Percentiles rank a stretch among this genome's conserved stretches.
Conservation (phyloP, 1,140 invertebrate genomes). For the Streblospio benedicti region DNA sequence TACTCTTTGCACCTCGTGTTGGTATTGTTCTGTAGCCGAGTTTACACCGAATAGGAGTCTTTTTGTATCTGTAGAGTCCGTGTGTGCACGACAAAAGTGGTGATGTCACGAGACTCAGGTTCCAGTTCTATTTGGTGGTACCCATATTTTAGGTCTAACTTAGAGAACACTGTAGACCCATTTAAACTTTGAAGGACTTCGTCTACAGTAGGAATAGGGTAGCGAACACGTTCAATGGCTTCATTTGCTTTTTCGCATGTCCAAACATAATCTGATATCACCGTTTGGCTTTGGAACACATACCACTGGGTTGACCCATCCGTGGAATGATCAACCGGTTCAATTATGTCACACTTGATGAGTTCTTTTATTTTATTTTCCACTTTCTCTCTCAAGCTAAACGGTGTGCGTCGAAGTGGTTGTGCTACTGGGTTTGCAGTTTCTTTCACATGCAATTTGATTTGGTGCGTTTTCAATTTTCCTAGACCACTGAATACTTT, state of each 20-base stretch:
- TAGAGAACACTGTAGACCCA: slow-evolving; percentile 10
- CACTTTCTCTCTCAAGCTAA: slow-evolving; percentile 1
- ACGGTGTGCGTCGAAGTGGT: not conserved
- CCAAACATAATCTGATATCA: slow-evolving; percentile 16
- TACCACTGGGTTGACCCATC: slow-evolving; percentile 11
- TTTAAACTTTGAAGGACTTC: slow-evolving; percentile 10
- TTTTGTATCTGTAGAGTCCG: slow-evolving; percentile 18
- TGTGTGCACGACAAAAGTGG: slow-evolving; percentile 11
- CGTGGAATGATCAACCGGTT: slow-evolving; percentile 8
- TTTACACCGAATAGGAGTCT: slow-evolving; percentile 22
- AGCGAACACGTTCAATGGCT: slow-evolving; percentile 7
- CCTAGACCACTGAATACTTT: not conserved
- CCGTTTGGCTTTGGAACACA: slow-evolving; percentile 12
- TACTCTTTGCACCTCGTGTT: not conserved
- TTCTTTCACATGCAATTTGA: not conserved
- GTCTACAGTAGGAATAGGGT: slow-evolving; percentile 8
- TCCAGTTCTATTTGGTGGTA: slow-evolving; percentile 9
- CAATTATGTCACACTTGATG: slow-evolving; percentile 10
- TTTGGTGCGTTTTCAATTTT: not conserved
- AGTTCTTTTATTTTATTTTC: slow-evolving; percentile 4
- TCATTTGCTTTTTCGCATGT: slow-evolving; percentile 9
- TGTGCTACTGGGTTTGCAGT: not conserved
- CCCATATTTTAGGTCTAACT: slow-evolving; percentile 7
- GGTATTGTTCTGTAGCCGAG: not conserved
- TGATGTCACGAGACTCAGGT: slow-evolving; percentile 5